These are phyloP conservation scores for Columba livia DNA, from an alignment of 2,113 vertebrate genomes.

Conservation along the genomic window DNA sequence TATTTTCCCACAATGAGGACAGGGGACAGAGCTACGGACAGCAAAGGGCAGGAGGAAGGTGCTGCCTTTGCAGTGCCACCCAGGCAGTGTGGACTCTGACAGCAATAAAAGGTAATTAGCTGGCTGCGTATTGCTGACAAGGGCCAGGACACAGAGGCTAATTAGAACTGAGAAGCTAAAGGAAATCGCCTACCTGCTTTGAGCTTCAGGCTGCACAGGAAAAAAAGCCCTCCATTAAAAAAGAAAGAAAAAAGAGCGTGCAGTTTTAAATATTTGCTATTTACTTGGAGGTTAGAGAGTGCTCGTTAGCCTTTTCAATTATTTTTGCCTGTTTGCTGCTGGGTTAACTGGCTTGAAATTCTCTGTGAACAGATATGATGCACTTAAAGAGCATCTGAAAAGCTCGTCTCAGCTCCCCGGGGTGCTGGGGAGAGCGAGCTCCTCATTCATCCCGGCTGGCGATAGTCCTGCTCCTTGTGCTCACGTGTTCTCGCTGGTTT, in stretches of 20 bases:
- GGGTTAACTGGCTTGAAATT: neutral
- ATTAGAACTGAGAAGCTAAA: neutral
- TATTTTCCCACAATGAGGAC: rapidly evolving
- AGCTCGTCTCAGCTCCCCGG: neutral
- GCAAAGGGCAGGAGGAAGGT: neutral
- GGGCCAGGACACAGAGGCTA: neutral
- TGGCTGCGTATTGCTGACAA: neutral
- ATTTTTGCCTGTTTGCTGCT: neutral
- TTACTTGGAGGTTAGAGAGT: neutral
- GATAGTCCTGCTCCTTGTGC: neutral
- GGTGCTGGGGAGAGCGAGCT: neutral
- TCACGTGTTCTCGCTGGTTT: neutral
- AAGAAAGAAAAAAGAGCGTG: neutral
- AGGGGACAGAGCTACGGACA: neutral
- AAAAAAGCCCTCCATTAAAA: neutral
- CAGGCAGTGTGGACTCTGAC: neutral
- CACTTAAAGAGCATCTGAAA: neutral
- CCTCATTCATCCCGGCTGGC: neutral
- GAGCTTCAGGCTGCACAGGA: neutral
- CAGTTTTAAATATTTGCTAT: neutral
- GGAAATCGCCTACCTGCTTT: neutral
- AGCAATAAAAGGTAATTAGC: neutral
- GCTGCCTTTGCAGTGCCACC: neutral
- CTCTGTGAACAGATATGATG: neutral
- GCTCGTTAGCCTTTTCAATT: neutral